Conservation (phyloP, 2,113 vertebrate species). For the Pycnonotus jocosus region DNA sequence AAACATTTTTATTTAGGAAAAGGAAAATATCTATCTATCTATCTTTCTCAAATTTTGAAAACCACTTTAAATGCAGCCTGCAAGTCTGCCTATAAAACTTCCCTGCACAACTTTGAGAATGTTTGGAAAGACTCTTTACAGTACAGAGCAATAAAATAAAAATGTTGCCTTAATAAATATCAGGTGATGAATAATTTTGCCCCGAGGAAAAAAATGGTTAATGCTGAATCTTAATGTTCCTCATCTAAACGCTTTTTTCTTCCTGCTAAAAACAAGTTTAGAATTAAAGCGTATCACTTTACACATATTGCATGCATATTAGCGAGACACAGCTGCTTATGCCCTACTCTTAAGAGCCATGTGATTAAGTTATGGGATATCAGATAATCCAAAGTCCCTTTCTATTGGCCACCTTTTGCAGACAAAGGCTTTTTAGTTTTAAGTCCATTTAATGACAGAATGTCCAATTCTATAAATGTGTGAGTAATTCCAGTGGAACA, state of each 20-base stretch:
- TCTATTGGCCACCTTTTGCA: conserved; percentile 79
- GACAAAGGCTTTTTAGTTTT: conserved; percentile 92
- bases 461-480: conserved; percentile 92
- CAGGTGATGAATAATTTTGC: conserved; percentile 79
- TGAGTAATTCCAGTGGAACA: conserved; percentile 95
- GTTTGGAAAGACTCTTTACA: conserved; percentile 53
- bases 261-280: conserved; percentile 96
- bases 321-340: conserved; percentile 95
- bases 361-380: conserved; percentile 99
- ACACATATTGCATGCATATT: conserved; percentile 98
- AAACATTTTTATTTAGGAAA: not conserved
- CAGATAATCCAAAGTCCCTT: conserved; percentile 88
- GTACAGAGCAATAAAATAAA: conserved; percentile 60
- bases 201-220: conserved; percentile 77
- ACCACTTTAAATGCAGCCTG: not conserved
- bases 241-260: conserved; percentile 92
- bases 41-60: not conserved
- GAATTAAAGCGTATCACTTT: conserved; percentile 98
- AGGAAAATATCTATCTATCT: not conserved
- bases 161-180: conserved; percentile 75
- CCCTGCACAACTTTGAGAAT: conserved; percentile 57
- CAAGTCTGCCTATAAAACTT: conserved; percentile 22
- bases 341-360: conserved; percentile 98
- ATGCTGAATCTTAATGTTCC: conserved; percentile 88
- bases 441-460: conserved; percentile 98